Evolutionary conservation across 2,888 invertebrate genomes (phyloP).

Genomic region (Ceramica pisi): DNA sequence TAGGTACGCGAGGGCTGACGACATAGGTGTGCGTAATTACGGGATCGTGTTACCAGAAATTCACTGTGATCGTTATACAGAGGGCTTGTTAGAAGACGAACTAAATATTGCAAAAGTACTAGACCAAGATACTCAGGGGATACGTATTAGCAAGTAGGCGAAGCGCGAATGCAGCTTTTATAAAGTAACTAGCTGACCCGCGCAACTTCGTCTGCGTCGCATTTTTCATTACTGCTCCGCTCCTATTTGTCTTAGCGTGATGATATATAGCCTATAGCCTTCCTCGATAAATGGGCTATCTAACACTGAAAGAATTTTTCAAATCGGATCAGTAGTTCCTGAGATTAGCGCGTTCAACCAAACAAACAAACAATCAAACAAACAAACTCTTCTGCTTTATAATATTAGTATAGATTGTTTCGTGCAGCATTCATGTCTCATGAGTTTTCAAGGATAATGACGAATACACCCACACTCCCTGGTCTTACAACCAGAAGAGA

Average conservation of each 20-base stretch:
- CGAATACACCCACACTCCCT: neutral
- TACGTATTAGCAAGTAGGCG: neutral
- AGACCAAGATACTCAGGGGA: neutral
- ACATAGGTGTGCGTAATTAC: conserved; percentile 16
- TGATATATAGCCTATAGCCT: too few species aligned
- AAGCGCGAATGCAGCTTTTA: neutral
- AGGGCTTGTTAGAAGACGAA: neutral
- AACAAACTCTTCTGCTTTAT: too few species aligned
- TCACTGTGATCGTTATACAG: conserved; percentile 2
- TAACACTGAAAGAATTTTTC: too few species aligned
- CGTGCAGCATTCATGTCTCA: conserved; percentile 8
- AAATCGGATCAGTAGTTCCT: too few species aligned
- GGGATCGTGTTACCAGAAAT: conserved; percentile 23
- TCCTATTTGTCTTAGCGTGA: too few species aligned
- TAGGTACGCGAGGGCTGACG: conserved; percentile 6
- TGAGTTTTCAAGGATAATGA: conserved; percentile 2
- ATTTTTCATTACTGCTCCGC: too few species aligned
- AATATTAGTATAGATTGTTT: too few species aligned
- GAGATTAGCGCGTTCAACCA: too few species aligned
- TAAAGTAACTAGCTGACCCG: too few species aligned
- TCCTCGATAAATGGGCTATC: too few species aligned
- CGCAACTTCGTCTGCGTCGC: too few species aligned
- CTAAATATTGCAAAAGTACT: neutral
- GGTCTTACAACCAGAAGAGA: conserved; percentile 15
- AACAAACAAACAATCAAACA: too few species aligned